Conservation (phyloP, 2,797 vertebrate species). For the Syngnathus rostellatus region DNA sequence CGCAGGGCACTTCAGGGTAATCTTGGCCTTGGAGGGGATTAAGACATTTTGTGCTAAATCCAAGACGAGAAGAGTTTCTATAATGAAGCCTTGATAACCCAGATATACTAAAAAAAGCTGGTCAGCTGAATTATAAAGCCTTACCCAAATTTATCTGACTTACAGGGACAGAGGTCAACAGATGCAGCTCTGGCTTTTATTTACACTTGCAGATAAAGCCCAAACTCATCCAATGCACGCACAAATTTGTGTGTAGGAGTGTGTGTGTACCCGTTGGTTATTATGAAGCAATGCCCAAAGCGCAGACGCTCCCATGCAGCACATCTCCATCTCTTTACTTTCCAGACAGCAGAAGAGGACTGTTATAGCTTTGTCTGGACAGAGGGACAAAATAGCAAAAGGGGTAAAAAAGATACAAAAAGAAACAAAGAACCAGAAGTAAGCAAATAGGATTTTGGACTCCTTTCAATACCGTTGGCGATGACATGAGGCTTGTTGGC, state of each 20-base stretch:
- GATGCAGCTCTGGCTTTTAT: slow-evolving; percentile 13
- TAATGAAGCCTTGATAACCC: slow-evolving; percentile 4
- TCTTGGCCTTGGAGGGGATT: slow-evolving; percentile 77
- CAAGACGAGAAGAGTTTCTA: slow-evolving; percentile 1
- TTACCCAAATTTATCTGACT: slow-evolving; percentile 19
- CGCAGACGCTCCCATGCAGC: slow-evolving; percentile 81
- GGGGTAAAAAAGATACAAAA: neutral
- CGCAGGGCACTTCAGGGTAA: slow-evolving; percentile 83
- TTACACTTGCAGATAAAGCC: slow-evolving; percentile 25
- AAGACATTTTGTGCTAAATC: slow-evolving; percentile 1
- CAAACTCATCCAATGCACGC: slow-evolving; percentile 15
- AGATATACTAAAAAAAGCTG: slow-evolving; percentile 8
- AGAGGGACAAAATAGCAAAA: slow-evolving; percentile 6
- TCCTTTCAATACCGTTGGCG: slow-evolving; percentile 72
- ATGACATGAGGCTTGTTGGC: slow-evolving; percentile 83
- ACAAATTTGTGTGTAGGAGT: slow-evolving; percentile 2
- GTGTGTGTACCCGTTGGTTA: slow-evolving; percentile 79
- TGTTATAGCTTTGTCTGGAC: slow-evolving; percentile 76
- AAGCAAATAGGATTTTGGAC: neutral
- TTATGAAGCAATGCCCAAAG: slow-evolving; percentile 92
- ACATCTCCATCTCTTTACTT: slow-evolving; percentile 66
- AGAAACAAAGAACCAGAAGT: neutral
- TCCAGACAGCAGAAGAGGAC: slow-evolving; percentile 76
- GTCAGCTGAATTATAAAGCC: slow-evolving; percentile 10
- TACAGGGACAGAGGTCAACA: slow-evolving; percentile 2